Evolutionary conservation across 2,113 vertebrate genomes (phyloP), one percentile per base, ranked within the genome.

Genomic region (Pomatostomus ruficeps): DNA sequence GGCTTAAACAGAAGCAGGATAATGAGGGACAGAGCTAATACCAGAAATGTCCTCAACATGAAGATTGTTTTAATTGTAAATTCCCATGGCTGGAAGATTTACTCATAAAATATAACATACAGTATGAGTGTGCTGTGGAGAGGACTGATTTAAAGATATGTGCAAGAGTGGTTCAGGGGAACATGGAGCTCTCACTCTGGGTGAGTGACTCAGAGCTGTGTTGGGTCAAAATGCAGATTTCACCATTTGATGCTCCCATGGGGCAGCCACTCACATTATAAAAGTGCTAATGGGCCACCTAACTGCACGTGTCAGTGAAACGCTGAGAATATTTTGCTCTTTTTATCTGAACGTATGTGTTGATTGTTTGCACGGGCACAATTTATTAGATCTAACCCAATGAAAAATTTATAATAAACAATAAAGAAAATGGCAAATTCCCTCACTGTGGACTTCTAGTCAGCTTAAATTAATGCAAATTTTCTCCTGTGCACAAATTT

Each of bases 61-160:
- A 95, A 88, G 78, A 89, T 90, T 91, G 77, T 88, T 97, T 93
- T 88, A 93, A 88, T 85, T 89, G 62, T 85, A 67, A 96, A 93
- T 95, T 94, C 58, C 63, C 59, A 40, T 29, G 67, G 58, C 43
- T 93, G 63, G 59, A 90, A 86, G 71, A 86, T 83, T 94, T 94
- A 91, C 46, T 94, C 22, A 45, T 88, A 77, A 91, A 95, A 83
- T 51, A 55, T 45, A 92, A 20, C 15, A 12, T 36, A 33, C 18
- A 58, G 29, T 58, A 62, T 0, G 4, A 58, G 11, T 22, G 10
- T 38, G 38, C 76, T 58, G n/a, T 43, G 46, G 67, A 75, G 62
- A 88, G 10, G 49, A 58, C 57, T 62, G 62, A 42, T 85, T n/a
- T 94, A 90, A 91, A 94, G 51, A 66, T 70, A 55, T 5, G 43